These are phyloP conservation scores for Pseudolycoriella hygida DNA, from an alignment of 2,888 invertebrate species.

Conservation along the genomic window DNA sequence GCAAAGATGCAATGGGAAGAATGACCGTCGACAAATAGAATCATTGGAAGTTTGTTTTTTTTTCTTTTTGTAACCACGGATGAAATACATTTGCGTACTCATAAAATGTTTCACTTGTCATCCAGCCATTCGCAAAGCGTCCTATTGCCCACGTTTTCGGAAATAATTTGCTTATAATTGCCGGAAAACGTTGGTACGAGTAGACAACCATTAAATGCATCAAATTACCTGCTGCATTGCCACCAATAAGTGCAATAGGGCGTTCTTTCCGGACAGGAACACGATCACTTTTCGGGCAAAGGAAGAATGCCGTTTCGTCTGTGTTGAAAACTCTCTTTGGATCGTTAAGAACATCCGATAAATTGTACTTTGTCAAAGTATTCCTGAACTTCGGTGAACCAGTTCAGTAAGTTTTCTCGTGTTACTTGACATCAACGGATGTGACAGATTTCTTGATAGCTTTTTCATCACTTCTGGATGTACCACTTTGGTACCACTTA, in stretches of 20 bases:
- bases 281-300: slow-evolving; percentile 1
- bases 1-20: slow-evolving; percentile 19
- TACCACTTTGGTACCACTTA: background rate
- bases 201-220: too few relatives aligned
- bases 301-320: slow-evolving; percentile 4
- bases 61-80: slow-evolving; percentile 17
- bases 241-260: too few relatives aligned
- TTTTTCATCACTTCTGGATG: background rate
- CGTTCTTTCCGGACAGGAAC: too few relatives aligned
- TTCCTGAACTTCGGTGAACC: background rate
- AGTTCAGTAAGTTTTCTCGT: background rate
- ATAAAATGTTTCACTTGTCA: slow-evolving; percentile 21
- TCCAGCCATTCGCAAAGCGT: slow-evolving; percentile 22
- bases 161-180: too few relatives aligned
- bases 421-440: background rate
- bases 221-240: too few relatives aligned
- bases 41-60: slow-evolving; percentile 18
- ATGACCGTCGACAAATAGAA: slow-evolving; percentile 24
- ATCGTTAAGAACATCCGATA: background rate
- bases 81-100: slow-evolving; percentile 22
- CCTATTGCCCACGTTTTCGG: slow-evolving; percentile 10
- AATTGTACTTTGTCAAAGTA: background rate
- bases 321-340: slow-evolving; percentile 1
- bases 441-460: background rate
- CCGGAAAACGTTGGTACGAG: too few relatives aligned